Base-by-base conservation (phyloP, 2,113 vertebrate species). In the Hippolais icterina region DNA sequence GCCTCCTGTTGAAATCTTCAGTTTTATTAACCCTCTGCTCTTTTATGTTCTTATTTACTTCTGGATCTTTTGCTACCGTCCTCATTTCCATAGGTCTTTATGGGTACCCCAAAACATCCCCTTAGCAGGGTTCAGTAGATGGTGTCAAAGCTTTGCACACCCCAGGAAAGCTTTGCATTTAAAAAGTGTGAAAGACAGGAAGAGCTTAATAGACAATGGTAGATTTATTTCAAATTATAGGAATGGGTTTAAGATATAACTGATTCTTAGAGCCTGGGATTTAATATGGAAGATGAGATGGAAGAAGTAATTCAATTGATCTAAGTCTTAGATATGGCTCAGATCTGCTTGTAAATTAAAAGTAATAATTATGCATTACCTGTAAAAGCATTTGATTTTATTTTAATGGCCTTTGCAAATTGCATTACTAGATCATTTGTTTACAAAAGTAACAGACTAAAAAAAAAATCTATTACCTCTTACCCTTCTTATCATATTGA, bases 321-420 rank as follows among this genome's bases (percentile, higher is more conserved):
- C 76, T 89, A 94, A 89, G 54, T 28, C 80, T 68, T 90, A 86
- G 71, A 90, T 78, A 53, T 60, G 53, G 28, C 25, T 24, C 68
- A 84, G 31, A 11, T 71, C 56, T 78, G 57, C 37, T 86, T 78
- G 60, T 56, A 89, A 93, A 93, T 92, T 96, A 74, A 94, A 88
- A 86, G 24, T 18, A 88, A 69, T 88, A 83, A 90, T 75, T 92
- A 93, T 56, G 14, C 37, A 89, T 83, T 89, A 90, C n/a, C 49
- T 90, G 42, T 77, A 70, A 74, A 90, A 94, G 53, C 17, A 77
- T 82, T 57, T 93, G 64, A 89, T 95, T 97, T 79, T 12, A 70
- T 96, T 97, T 97, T 95, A 95, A 96, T 83, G 89, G 53, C 66
- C 60, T 91, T 89, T 87, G 70, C 41, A 87, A 96, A 79, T 90